phyloP scores from a whole-genome alignment of 1,140 invertebrate species.

The Stenopsyche tienmushanensis region DNA sequence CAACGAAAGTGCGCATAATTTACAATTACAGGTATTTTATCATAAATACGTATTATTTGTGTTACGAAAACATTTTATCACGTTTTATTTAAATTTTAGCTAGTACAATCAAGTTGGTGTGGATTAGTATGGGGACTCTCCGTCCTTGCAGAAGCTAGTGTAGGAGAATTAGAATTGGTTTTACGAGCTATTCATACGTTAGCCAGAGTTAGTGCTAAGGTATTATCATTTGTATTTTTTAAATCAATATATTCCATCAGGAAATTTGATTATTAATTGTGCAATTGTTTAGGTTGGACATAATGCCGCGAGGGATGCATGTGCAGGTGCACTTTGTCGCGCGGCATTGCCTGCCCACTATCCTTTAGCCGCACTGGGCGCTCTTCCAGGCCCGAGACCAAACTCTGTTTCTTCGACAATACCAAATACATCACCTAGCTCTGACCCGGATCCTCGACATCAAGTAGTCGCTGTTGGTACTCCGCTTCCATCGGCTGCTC shows the following conservation, averaged over 20 bases:
- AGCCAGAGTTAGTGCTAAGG: constrained; percentile 59
- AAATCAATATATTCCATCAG: too few relatives aligned
- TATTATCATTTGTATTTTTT: constrained; percentile 26
- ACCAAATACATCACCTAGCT: constrained; percentile 51
- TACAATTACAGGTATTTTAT: constrained; percentile 33
- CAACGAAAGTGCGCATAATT: constrained; percentile 30
- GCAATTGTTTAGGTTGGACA: constrained; percentile 45
- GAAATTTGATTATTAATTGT: not conserved
- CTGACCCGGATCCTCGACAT: constrained; percentile 69
- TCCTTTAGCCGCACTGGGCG: constrained; percentile 80
- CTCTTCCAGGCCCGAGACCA: constrained; percentile 56
- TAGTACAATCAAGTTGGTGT: constrained; percentile 95
- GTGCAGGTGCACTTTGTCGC: constrained; percentile 91
- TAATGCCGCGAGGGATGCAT: constrained; percentile 75
- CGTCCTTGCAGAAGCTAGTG: constrained; percentile 90
- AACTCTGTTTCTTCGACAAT: constrained; percentile 58
- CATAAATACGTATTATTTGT: not conserved
- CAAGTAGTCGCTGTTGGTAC: constrained; percentile 95
- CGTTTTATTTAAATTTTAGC: constrained; percentile 54
- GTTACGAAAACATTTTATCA: not conserved
- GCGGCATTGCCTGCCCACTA: constrained; percentile 94
- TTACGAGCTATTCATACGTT: constrained; percentile 89
- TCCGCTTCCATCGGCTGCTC: constrained; percentile 79
- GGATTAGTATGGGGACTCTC: constrained; percentile 88
- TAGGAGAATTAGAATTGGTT: constrained; percentile 90